A percentile compares a stretch with the other conserved stretches of the same genome.
Evolutionary conservation across 2,888 invertebrate species (phyloP).

Genomic region (Ochropleura leucogaster): DNA sequence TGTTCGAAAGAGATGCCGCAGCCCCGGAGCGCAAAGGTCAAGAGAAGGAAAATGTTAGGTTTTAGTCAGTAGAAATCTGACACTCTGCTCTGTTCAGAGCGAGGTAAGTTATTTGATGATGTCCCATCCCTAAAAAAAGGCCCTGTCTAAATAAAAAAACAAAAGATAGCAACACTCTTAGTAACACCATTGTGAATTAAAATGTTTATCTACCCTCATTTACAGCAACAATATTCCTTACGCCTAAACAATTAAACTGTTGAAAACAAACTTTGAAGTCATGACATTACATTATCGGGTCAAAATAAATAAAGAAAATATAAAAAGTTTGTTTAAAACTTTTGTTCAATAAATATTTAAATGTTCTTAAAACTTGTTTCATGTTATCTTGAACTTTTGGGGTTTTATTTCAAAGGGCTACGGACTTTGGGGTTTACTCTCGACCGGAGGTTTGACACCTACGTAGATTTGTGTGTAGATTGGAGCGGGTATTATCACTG

Average conservation of each 20-base stretch:
- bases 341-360: slow-evolving; percentile 26
- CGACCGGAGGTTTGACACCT: neutral
- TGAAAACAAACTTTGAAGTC: slow-evolving; percentile 34
- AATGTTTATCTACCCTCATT: slow-evolving; percentile 22
- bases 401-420: slow-evolving; percentile 27
- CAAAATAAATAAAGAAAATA: slow-evolving; percentile 35
- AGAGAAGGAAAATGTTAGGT: no score
- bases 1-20: no score
- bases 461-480: neutral
- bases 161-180: slow-evolving; percentile 2
- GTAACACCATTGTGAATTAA: neutral
- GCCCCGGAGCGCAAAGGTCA: no score
- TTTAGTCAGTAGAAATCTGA: no score
- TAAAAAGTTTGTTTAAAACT: slow-evolving; percentile 24
- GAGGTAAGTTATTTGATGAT: no score
- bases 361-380: slow-evolving; percentile 18
- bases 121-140: no score
- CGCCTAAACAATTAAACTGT: slow-evolving; percentile 34
- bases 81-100: no score
- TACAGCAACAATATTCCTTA: slow-evolving; percentile 22
- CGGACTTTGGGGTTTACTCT: slow-evolving; percentile 1
- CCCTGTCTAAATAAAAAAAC: neutral
- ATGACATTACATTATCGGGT: slow-evolving; percentile 31
- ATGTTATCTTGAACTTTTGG: slow-evolving; percentile 22
- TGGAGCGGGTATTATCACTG: neutral